Evolutionary conservation across 1,140 invertebrate species (phyloP), one percentile per base, ranked within the genome.

Genomic region (Carposina sasakii): DNA sequence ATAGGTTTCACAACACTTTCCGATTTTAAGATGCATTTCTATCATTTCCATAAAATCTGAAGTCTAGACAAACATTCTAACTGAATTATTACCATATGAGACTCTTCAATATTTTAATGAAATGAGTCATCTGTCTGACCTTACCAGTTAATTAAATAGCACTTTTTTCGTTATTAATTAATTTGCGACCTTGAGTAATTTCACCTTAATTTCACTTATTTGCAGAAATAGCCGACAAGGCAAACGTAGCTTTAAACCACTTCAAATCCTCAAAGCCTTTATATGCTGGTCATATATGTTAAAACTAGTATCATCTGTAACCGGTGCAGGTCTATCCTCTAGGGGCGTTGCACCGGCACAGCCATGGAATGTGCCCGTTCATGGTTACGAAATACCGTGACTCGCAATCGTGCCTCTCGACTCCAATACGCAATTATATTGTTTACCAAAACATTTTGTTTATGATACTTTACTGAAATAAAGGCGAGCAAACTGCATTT

Each of bases 301-400:
- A n/a, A n/a, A n/a, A 48, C 37, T 47, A 37, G 48, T 44, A 62
- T 68, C 63, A 76, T 76, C 62, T 71, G 66, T 68, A 76, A 65
- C 58, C 70, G 52, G 54, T 52, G 59, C 67, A 81, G 70, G 64
- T 71, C 71, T 67, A 67, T 71, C 54, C 63, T 56, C 50, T 46
- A 52, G 62, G 76, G 78, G 72, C 78, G 67, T 76, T 19, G 40
- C 15, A 22, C 26, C 54, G 51, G 62, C 40, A 57, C 49, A 54
- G 61, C 72, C 66, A 64, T 67, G 77, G 78, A 79, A 82, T 82
- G 76, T 52, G 65, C 65, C 71, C 66, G 75, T 76, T 72, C 70
- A 71, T 72, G 65, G 65, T 82, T 76, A 74, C 73, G 76, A 79
- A 79, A 82, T 72, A 60, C 70, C 70, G 61, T 76, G 70, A 67